Evolutionary conservation across 2,888 invertebrate genomes (phyloP), one percentile per base, ranked within the genome.

Genomic region (Cyrtodaria siliqua): DNA sequence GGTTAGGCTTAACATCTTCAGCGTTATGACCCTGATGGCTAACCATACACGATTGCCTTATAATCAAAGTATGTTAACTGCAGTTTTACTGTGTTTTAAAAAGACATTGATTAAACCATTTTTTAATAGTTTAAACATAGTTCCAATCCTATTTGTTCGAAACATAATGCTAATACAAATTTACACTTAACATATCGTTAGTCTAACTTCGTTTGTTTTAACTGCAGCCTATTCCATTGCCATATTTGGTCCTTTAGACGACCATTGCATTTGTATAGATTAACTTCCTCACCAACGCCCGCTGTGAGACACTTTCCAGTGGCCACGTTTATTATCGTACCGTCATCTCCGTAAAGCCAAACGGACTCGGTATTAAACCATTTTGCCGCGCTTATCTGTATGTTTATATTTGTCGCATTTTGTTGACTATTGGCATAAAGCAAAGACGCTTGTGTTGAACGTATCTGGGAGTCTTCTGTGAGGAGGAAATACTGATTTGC

Each of bases 401-500:
- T 9, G 6, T 44, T 16, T 44, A 44, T 16, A 18, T 6, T 44
- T 16, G 6, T 61, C 8, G 40, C 6, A 26, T 63, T 53, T 20
- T 2, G n/a, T 0, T n/a, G 9, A 20, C 2, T n/a, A 18, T 23
- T 18, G 9, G 27, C 55, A 14, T 44, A 16, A n/a, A 64, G 40
- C 1, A 56, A n/a, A 1, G 26, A 9, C 6, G 64, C 68, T 26
- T 59, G 16, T 3, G 27, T 60, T 1, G 60, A 40, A 2, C 78
- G 63, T 27, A 78, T 73, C 26, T 78, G 67, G 14, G 26, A 23
- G 14, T n/a, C 42, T 9, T 68, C 47, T 0, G 78, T 69, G 8
- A 64, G 50, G 3, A 72, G 57, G 33, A 72, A 73, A 50, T 64
- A 72, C 38, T 73, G 72, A 44, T 78, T 78, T 2, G 50, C 26